These are phyloP conservation scores for Samia ricini DNA, from an alignment of 1,140 invertebrate genomes.

Conservation along the genomic window DNA sequence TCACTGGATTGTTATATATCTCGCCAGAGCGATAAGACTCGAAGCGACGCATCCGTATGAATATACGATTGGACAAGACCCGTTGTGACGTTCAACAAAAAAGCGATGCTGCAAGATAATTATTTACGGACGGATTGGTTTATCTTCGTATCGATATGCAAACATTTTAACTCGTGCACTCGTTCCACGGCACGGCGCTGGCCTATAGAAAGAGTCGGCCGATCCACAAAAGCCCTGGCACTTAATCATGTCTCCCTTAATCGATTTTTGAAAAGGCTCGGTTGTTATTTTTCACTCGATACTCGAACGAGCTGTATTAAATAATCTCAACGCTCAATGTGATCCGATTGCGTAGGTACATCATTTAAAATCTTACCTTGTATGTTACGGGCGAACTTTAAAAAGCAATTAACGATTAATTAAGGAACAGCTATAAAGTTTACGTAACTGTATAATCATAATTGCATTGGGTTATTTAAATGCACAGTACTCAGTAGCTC, in stretches of 20 bases:
- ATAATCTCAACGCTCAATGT: conserved; percentile 41
- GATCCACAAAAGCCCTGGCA: conserved; percentile 43
- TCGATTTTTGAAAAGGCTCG: conserved; percentile 62
- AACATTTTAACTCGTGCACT: conserved; percentile 41
- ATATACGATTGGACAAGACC: conserved; percentile 10
- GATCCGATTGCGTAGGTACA: conserved; percentile 48
- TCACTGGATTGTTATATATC: no score
- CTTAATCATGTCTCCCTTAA: conserved; percentile 66
- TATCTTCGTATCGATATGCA: conserved; percentile 41
- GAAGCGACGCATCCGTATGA: neutral
- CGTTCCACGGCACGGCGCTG: conserved; percentile 16
- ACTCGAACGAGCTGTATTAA: conserved; percentile 36
- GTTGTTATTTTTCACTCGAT: conserved; percentile 55
- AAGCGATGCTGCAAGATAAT: conserved; percentile 49
- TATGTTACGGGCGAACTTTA: conserved; percentile 15
- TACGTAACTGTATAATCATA: neutral
- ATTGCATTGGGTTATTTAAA: neutral
- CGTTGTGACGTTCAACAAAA: conserved; percentile 39
- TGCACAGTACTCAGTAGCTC: no score
- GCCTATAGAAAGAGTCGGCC: conserved; percentile 25
- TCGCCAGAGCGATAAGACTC: no score
- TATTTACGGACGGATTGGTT: conserved; percentile 58
- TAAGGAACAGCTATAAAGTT: conserved; percentile 16
- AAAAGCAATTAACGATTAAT: conserved; percentile 29
- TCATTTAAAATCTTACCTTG: conserved; percentile 39